A percentile compares a stretch with the other conserved stretches of the same genome.
Evolutionary conservation across 2,113 vertebrate genomes (phyloP).

Genomic region (Apteryx owenii): DNA sequence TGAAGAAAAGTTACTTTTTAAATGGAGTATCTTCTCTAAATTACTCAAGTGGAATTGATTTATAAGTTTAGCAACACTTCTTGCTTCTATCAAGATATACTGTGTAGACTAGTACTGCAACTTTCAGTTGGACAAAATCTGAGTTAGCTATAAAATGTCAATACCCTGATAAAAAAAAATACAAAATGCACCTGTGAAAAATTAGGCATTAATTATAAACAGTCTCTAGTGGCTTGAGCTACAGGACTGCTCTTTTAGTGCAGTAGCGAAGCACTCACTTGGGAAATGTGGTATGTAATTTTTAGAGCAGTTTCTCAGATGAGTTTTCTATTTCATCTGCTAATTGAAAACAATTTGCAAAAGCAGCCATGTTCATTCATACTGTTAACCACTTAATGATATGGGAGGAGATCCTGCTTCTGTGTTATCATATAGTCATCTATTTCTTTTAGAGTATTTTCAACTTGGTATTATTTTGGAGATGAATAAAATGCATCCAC

Average conservation of each 20-base stretch:
- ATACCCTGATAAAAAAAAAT: conserved; percentile 9
- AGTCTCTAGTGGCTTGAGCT: neutral
- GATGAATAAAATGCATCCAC: neutral
- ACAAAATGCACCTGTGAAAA: conserved; percentile 25
- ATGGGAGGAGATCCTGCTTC: neutral
- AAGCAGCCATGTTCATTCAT: neutral
- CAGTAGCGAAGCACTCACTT: neutral
- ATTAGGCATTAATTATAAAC: neutral
- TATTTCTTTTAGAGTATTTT: neutral
- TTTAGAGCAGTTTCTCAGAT: neutral
- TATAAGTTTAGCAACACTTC: conserved; percentile 31
- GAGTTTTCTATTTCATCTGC: conserved; percentile 25
- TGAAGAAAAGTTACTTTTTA: conserved; percentile 52
- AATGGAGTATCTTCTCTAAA: conserved; percentile 36
- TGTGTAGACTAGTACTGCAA: conserved; percentile 16
- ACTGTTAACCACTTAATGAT: conserved; percentile 10
- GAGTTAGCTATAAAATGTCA: conserved; percentile 50
- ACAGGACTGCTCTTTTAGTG: neutral
- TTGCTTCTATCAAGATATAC: neutral
- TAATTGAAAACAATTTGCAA: conserved; percentile 38
- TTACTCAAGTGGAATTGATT: conserved; percentile 29
- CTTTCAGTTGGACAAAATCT: conserved; percentile 36
- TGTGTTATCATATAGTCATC: neutral
- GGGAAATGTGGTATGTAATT: conserved; percentile 19
- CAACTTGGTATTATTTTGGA: neutral